Percentiles rank a stretch among this genome's conserved stretches.
These are phyloP conservation scores for Limnephilus lunatus DNA, from an alignment of 2,888 invertebrate genomes.

Conservation along the genomic window DNA sequence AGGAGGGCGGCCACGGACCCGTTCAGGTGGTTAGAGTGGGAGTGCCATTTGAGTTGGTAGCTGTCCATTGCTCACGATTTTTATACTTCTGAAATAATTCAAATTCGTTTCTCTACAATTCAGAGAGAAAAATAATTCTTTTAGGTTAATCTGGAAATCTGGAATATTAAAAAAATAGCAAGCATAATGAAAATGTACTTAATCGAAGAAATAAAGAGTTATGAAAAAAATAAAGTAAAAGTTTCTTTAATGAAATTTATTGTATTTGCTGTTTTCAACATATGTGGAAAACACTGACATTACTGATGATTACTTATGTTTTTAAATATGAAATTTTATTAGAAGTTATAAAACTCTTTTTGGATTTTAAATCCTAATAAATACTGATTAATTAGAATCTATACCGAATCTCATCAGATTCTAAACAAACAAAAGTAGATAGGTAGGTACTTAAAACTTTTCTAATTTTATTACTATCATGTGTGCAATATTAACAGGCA, in stretches of 20 bases:
- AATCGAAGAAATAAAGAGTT: not conserved
- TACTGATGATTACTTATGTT: not conserved
- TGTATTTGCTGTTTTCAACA: too few species aligned
- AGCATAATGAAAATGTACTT: not conserved
- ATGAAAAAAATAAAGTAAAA: not conserved
- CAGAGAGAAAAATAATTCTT: not conserved
- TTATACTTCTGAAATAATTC: not conserved
- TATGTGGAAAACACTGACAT: not conserved
- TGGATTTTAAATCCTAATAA: not conserved
- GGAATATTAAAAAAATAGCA: not conserved
- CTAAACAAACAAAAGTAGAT: not conserved
- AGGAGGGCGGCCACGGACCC: conserved; percentile 87
- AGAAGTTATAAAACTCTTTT: not conserved
- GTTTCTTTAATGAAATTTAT: not conserved
- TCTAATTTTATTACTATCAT: not conserved
- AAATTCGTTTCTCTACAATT: not conserved
- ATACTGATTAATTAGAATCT: not conserved
- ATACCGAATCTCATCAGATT: not conserved
- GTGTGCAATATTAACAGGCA: not conserved
- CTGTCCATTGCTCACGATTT: conserved; percentile 78
- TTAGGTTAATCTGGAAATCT: not conserved
- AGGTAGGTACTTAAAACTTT: not conserved
- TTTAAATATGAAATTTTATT: not conserved
- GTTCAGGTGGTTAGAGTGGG: conserved; percentile 89
- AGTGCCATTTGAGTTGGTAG: conserved; percentile 93